These are phyloP conservation scores for Dipodomys spectabilis DNA, from an alignment of 2,113 vertebrate species.

Conservation along the genomic window DNA sequence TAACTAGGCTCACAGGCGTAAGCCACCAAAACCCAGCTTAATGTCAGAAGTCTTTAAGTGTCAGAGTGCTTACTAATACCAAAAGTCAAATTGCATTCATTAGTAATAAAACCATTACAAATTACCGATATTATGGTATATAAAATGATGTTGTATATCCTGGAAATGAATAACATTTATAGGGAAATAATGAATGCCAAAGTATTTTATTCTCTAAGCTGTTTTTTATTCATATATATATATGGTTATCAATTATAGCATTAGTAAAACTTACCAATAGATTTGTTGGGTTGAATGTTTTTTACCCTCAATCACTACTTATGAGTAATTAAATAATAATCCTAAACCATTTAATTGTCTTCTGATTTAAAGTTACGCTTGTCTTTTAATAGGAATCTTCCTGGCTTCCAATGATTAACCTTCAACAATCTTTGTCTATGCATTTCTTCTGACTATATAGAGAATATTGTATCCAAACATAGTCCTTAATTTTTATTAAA, in stretches of 20 bases:
- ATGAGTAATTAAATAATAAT: neutral
- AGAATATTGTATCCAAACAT: conserved; percentile 21
- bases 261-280: neutral
- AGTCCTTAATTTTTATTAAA: conserved; percentile 26
- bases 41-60: neutral
- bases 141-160: neutral
- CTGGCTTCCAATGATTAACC: neutral
- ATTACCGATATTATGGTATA: neutral
- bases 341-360: neutral
- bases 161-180: neutral
- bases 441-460: neutral
- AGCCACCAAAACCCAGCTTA: neutral
- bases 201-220: neutral
- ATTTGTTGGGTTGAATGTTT: neutral
- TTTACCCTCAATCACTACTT: fast-evolving
- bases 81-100: neutral
- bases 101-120: neutral
- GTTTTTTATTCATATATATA: neutral
- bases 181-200: neutral
- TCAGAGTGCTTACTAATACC: neutral
- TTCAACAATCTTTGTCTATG: neutral
- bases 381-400: neutral
- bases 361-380: neutral
- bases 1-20: no score
- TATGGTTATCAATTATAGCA: neutral